Evolutionary conservation across 2,113 vertebrate species (phyloP).

Genomic region (Sylvilagus bachmani): DNA sequence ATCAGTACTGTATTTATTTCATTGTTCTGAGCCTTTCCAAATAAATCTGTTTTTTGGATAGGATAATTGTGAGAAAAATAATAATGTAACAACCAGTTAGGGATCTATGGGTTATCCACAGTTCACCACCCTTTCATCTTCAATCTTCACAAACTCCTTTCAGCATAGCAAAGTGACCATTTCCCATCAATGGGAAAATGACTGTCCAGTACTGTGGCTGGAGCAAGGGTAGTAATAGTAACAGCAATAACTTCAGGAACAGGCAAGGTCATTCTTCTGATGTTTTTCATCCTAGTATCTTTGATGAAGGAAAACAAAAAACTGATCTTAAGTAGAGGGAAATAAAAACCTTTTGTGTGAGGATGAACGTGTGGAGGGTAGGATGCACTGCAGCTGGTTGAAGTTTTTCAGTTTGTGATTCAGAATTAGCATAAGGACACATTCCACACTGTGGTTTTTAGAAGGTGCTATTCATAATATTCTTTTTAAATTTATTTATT

Average conservation of each 20-base stretch:
- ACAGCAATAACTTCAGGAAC: not conserved
- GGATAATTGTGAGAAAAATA: slow-evolving; percentile 77
- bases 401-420: not conserved
- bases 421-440: not conserved
- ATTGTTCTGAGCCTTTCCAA: slow-evolving; percentile 81
- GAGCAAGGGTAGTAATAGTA: not conserved
- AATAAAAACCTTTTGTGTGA: not conserved
- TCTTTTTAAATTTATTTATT: not conserved
- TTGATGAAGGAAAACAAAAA: slow-evolving; percentile 49
- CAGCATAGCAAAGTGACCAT: slow-evolving; percentile 44
- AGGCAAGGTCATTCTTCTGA: not conserved
- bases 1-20: slow-evolving; percentile 83
- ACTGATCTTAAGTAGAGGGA: not conserved
- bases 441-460: not conserved
- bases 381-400: not conserved
- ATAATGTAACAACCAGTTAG: slow-evolving; percentile 67
- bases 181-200: not conserved
- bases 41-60: slow-evolving; percentile 75
- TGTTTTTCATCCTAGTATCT: not conserved
- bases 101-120: slow-evolving; percentile 69
- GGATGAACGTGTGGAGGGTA: not conserved
- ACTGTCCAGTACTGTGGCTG: not conserved
- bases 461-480: not conserved
- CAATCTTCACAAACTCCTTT: slow-evolving; percentile 12
- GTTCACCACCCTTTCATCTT: slow-evolving; percentile 66